phyloP scores from a whole-genome alignment of 2,888 invertebrate species.

The Drosophila neutralis region DNA sequence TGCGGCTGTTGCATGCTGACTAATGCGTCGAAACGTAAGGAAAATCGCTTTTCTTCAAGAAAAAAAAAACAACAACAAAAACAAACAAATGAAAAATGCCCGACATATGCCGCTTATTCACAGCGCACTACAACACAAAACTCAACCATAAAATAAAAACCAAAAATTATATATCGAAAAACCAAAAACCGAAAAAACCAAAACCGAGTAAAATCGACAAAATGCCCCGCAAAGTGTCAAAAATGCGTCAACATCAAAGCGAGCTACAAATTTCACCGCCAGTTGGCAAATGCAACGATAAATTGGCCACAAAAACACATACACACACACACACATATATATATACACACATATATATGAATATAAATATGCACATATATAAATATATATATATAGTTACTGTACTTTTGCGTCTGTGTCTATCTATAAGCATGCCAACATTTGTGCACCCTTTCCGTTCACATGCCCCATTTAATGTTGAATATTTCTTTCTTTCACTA shows the following conservation, averaged over 20 bases:
- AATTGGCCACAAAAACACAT: constrained; percentile 60
- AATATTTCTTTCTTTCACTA: not conserved
- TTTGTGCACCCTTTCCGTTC: constrained; percentile 13
- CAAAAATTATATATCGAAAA: constrained; percentile 27
- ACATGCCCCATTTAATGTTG: not conserved
- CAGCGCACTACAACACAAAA: constrained; percentile 13
- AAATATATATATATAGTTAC: constrained; percentile 1
- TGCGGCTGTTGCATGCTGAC: constrained; percentile 63
- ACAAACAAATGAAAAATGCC: constrained; percentile 57
- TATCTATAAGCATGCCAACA: not conserved
- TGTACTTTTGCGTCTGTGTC: not conserved
- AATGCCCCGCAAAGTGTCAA: constrained; percentile 73
- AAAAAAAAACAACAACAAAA: constrained; percentile 6
- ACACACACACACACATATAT: constrained; percentile 17
- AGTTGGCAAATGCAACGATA: constrained; percentile 74
- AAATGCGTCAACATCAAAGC: constrained; percentile 77
- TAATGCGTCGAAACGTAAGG: constrained; percentile 64
- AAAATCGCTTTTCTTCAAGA: constrained; percentile 43
- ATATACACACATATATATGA: not conserved
- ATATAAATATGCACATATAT: constrained; percentile 15
- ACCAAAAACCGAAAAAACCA: constrained; percentile 16
- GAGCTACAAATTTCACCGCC: constrained; percentile 66
- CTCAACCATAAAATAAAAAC: constrained; percentile 29
- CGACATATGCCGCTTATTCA: constrained; percentile 61
- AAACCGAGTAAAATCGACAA: constrained; percentile 64